phyloP scores from a whole-genome alignment of 92 coral and sea anemone genomes.

The Ricordea florida region DNA sequence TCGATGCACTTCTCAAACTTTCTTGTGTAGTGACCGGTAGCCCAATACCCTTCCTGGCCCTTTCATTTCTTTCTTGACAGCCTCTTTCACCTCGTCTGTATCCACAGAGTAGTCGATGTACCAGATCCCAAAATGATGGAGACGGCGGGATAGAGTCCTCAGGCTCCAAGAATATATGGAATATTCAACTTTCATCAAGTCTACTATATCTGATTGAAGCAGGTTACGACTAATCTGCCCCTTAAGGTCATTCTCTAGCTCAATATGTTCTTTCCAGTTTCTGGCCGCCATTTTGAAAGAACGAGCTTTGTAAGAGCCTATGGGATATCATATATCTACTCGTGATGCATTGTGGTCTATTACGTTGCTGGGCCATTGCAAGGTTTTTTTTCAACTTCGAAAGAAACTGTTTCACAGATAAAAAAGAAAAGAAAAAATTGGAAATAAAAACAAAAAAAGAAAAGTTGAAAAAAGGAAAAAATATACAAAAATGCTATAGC shows the following conservation, averaged over 20 bases:
- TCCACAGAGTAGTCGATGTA: slow-evolving; percentile 59
- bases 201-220: not conserved
- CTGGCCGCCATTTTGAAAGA: not conserved
- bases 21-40: slow-evolving; percentile 8
- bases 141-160: slow-evolving; percentile 51
- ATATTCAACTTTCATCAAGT: too few relatives aligned
- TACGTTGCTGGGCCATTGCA: too few relatives aligned
- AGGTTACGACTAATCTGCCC: not conserved
- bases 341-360: not conserved
- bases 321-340: not conserved
- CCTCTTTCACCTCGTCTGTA: slow-evolving; percentile 28
- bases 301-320: not conserved
- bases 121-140: slow-evolving; percentile 51
- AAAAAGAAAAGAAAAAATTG: too few relatives aligned
- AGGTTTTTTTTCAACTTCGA: too few relatives aligned
- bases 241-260: not conserved
- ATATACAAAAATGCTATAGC: too few relatives aligned
- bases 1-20: not conserved
- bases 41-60: slow-evolving; percentile 33
- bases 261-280: not conserved
- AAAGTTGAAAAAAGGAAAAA: too few relatives aligned
- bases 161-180: slow-evolving; percentile 66
- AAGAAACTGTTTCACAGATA: too few relatives aligned
- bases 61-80: not conserved
- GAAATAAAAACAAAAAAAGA: too few relatives aligned